phyloP scores from a whole-genome alignment of 2,797 vertebrate species.

The Alfaro cultratus region DNA sequence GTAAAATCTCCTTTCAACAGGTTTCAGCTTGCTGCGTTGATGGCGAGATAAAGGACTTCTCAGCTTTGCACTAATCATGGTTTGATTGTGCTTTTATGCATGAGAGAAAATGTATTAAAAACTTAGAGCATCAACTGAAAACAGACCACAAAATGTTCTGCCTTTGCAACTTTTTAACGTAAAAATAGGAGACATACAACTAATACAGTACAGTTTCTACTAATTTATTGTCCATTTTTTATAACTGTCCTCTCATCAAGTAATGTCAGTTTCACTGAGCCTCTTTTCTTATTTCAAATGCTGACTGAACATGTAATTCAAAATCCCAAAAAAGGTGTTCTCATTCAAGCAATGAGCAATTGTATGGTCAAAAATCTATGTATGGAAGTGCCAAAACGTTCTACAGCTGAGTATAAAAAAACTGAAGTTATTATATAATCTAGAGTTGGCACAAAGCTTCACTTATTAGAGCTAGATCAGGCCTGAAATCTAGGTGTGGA shows the following conservation, averaged over 20 bases:
- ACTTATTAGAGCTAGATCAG: neutral
- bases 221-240: neutral
- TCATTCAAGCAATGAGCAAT: neutral
- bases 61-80: neutral
- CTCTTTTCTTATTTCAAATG: neutral
- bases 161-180: neutral
- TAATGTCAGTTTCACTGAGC: neutral
- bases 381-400: neutral
- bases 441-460: neutral
- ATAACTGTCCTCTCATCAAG: neutral
- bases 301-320: neutral
- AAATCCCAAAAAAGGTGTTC: neutral
- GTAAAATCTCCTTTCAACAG: neutral
- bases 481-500: neutral
- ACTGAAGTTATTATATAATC: neutral
- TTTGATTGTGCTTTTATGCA: neutral
- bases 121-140: neutral
- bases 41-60: neutral
- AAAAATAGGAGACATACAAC: neutral
- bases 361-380: neutral
- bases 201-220: neutral
- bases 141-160: neutral
- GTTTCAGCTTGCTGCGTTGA: neutral
- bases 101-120: neutral
- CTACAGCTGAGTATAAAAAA: neutral